Evolutionary conservation across 2,888 invertebrate genomes (phyloP), one percentile per base, ranked within the genome.

Genomic region (Tachina grossa): DNA sequence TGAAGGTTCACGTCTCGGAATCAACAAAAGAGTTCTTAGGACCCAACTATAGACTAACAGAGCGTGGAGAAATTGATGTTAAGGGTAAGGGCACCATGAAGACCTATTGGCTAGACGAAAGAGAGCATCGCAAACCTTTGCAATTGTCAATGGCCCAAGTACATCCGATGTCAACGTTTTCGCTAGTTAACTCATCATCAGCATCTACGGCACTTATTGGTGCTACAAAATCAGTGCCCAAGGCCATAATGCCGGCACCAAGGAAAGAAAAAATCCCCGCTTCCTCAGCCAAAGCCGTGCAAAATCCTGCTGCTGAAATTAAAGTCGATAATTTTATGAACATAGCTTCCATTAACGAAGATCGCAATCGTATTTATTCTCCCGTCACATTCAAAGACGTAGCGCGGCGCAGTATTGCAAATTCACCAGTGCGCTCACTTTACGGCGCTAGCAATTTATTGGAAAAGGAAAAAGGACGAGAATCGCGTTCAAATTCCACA

Each of bases 1-100:
- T 98, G 97, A 96, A 97, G 92, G 97, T 99, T 85, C 98, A 99
- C 92, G 97, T 99, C 89, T 98, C 98, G 3, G 96, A 98, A 92
- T 96, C 97, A 0, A 98, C 98, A 0, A 95, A 94, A 89, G 95
- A 96, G 88, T 93, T 96, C 16, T 93, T 98, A 9, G 95, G 97
- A 0, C 93, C 95, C 0, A 94, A 94, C 0, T 98, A 97, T 90
- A 94, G 94, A 89, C 95, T 97, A 5, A 94, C 94, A 10, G 97
- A 97, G 90, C 94, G 97, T 9, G 97, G 97, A 3, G 97, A 97
- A 91, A 96, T 98, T 85, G 95, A 96, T 89, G 96, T 98, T 0
- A 98, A 98, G 93, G 98, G 97, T 61, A 97, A 97, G 95, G 97
- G 97, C 95, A 92, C 91, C 75, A 97, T 97, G 97, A 97, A 97